Base-by-base conservation (phyloP, 2,888 invertebrate genomes). In the Eupithecia exiguata region DNA sequence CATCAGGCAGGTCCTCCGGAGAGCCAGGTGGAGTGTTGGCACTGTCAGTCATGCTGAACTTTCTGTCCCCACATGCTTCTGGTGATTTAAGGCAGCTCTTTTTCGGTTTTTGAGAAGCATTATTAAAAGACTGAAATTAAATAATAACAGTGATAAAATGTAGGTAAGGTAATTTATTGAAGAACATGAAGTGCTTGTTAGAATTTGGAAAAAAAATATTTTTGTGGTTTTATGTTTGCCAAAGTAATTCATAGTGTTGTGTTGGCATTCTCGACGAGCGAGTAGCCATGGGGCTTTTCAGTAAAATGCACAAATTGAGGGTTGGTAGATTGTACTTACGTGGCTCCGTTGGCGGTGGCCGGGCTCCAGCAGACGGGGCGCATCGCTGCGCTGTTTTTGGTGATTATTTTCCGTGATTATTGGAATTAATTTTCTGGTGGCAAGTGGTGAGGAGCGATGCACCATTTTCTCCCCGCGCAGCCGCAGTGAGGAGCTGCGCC, bases 401-500 rank as follows among this genome's bases (percentile, higher is more conserved):
- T 92, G 89, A 84, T 89, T 91, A 89, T 95, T 95, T 95, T 96
- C 96, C 95, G 95, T 95, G 95, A 96, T 95, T 94, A 95, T 92
- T 83, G 95, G 95, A 87, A 95, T 95, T 88, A 93, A 90, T 92
- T 88, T 94, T 88, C 91, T 93, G 84, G 91, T 93, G 88, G 90
- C 89, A 87, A 93, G 88, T 85, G 94, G 95, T 86, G 95, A 95
- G 86, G 95, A 95, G 79, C 94, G 94, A 84, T 93, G 94, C 92
- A 93, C 91, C 92, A 94, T 94, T 90, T 94, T 93, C 92, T 95
- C 96, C 85, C 95, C 96, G 90, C 96, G 96, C 95, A 96, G 87
- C 86, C 96, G 96, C 95, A 96, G 89, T 88, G 96, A 96, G 74
- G 95, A 94, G 82, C 96, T 95, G 87, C 96, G 96, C 79, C 95